Percentiles rank a stretch among this genome's conserved stretches.
Evolutionary conservation across 2,888 invertebrate species (phyloP).

Genomic region (Plebejus argus): DNA sequence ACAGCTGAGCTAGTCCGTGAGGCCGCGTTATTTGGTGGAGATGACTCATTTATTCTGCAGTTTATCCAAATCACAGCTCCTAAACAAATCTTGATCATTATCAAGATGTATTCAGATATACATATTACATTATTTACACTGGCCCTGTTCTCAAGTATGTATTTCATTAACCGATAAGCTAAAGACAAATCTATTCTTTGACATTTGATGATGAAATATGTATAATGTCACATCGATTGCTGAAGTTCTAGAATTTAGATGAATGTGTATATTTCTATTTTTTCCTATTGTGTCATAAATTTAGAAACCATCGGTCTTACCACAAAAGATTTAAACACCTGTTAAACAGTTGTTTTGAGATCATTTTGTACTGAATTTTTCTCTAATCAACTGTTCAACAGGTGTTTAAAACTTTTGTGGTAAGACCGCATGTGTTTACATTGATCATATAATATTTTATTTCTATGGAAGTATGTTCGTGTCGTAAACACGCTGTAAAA

Average conservation of each 20-base stretch:
- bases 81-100: too few relatives aligned
- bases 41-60: background rate
- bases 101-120: too few relatives aligned
- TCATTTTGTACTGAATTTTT: too few relatives aligned
- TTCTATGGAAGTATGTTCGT: background rate
- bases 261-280: background rate
- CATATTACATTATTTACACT: too few relatives aligned
- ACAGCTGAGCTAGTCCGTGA: background rate
- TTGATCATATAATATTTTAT: background rate
- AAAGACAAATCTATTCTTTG: background rate
- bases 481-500: background rate
- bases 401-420: too few relatives aligned
- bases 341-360: too few relatives aligned
- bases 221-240: background rate
- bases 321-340: too few relatives aligned
- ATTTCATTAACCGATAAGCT: background rate
- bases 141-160: too few relatives aligned
- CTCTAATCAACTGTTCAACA: too few relatives aligned
- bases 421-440: background rate
- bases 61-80: background rate
- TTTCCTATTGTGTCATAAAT: background rate
- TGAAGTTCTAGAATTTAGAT: background rate
- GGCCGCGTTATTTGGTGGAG: background rate
- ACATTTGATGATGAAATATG: background rate
- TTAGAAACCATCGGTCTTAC: too few relatives aligned